phyloP scores from a whole-genome alignment of 2,888 invertebrate species.

The Caradrina kadenii region DNA sequence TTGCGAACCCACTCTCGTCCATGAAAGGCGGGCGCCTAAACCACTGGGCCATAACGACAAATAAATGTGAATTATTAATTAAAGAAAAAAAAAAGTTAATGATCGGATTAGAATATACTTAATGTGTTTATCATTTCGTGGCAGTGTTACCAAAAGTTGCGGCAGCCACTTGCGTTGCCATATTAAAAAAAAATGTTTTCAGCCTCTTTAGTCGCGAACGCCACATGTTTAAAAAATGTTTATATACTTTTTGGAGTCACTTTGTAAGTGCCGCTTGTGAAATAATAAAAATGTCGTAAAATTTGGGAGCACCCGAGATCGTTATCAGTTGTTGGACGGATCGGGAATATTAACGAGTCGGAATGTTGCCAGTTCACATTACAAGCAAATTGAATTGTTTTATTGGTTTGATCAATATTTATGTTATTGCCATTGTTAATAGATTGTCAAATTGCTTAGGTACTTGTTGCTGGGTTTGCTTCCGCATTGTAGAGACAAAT shows the following conservation, averaged over 20 bases:
- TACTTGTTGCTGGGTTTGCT: conserved; percentile 16
- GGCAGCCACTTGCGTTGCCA: conserved; percentile 36
- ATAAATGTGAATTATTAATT: too few species aligned
- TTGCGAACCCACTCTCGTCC: too few species aligned
- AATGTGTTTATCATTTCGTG: conserved; percentile 57
- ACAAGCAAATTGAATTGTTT: conserved; percentile 68
- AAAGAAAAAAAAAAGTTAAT: conserved; percentile 12
- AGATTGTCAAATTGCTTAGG: conserved; percentile 34
- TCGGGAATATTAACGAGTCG: conserved; percentile 65
- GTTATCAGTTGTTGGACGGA: conserved; percentile 61
- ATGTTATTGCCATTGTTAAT: conserved; percentile 56
- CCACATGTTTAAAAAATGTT: conserved; percentile 67
- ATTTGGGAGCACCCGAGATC: conserved; percentile 64
- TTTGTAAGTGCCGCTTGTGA: conserved; percentile 69
- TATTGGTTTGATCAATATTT: conserved; percentile 63
- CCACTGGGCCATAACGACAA: neutral
- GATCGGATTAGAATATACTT: conserved; percentile 2
- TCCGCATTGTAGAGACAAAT: conserved; percentile 11
- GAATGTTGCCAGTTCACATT: conserved; percentile 54
- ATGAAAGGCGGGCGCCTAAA: too few species aligned
- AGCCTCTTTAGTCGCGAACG: conserved; percentile 53
- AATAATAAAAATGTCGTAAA: conserved; percentile 68
- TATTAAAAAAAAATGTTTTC: conserved; percentile 46
- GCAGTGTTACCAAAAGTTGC: conserved; percentile 55
- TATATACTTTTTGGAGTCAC: conserved; percentile 63